phyloP scores from a whole-genome alignment of 1,140 invertebrate species.

The Pseudomyrmex cubaensis region DNA sequence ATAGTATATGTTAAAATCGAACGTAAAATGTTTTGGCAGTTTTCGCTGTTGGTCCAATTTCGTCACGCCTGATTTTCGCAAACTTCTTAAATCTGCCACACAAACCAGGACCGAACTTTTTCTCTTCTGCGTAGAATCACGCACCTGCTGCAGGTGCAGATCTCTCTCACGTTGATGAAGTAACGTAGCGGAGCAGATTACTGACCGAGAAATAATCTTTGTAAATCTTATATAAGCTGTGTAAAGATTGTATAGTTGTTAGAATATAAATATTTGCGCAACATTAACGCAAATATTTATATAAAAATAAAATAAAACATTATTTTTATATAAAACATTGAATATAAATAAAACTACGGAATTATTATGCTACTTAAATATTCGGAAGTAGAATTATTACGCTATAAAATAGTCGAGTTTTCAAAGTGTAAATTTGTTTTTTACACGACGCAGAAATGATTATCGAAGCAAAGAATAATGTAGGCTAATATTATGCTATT shows the following conservation, averaged over 20 bases:
- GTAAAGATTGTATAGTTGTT: too few species aligned
- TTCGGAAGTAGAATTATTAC: too few species aligned
- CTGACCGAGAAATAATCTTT: not conserved
- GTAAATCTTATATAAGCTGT: not conserved
- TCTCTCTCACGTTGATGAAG: constrained; percentile 40
- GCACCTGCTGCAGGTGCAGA: constrained; percentile 70
- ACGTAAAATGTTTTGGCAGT: not conserved
- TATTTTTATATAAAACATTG: too few species aligned
- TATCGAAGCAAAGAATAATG: too few species aligned
- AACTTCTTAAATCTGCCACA: constrained; percentile 60
- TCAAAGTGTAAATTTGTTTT: too few species aligned
- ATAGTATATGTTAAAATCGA: too few species aligned
- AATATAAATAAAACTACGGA: too few species aligned
- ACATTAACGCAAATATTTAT: not conserved
- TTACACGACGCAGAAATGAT: too few species aligned
- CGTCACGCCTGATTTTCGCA: not conserved
- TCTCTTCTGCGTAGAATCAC: constrained; percentile 3
- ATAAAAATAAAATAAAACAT: too few species aligned
- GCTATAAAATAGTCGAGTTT: too few species aligned
- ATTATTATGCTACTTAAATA: too few species aligned
- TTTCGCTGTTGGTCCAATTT: not conserved
- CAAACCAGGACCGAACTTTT: constrained; percentile 17
- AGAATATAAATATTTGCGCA: not conserved
- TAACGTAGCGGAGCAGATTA: constrained; percentile 53
- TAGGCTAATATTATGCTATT: not conserved